These are phyloP conservation scores for Vulpes vulpes DNA, from an alignment of 2,113 vertebrate genomes.

Conservation along the genomic window DNA sequence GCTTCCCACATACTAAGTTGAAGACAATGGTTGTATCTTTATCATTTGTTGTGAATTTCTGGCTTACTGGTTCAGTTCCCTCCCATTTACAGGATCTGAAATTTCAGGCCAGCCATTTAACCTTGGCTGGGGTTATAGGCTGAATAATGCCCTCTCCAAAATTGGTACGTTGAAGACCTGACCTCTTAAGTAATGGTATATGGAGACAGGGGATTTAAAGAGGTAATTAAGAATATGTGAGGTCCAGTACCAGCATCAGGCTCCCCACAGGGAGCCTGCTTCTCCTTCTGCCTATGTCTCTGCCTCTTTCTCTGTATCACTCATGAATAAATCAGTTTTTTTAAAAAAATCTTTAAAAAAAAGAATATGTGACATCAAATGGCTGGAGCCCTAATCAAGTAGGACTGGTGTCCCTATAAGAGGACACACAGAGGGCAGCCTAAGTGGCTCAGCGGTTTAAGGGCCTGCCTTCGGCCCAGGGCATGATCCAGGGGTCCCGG, in stretches of 20 bases:
- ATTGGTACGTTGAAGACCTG: not conserved
- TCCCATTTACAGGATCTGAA: not conserved
- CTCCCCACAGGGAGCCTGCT: too few species aligned
- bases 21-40: not conserved
- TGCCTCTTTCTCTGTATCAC: too few species aligned
- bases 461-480: too few species aligned
- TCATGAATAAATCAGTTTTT: too few species aligned
- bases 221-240: not conserved
- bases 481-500: too few species aligned
- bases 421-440: not conserved
- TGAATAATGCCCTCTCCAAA: not conserved
- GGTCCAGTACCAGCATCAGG: too few species aligned
- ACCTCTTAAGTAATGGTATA: not conserved
- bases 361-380: too few species aligned
- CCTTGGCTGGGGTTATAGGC: accelerated
- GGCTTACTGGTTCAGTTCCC: not conserved
- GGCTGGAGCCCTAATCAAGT: not conserved
- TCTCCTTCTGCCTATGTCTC: too few species aligned
- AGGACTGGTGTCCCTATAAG: not conserved
- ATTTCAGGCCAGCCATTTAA: not conserved
- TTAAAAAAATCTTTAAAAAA: too few species aligned
- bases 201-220: not conserved
- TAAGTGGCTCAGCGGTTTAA: too few species aligned
- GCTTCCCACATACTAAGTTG: not conserved
- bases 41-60: not conserved